Evolutionary conservation across 1,140 invertebrate genomes (phyloP), one percentile per base, ranked within the genome.

Genomic region (Chionoecetes opilio): DNA sequence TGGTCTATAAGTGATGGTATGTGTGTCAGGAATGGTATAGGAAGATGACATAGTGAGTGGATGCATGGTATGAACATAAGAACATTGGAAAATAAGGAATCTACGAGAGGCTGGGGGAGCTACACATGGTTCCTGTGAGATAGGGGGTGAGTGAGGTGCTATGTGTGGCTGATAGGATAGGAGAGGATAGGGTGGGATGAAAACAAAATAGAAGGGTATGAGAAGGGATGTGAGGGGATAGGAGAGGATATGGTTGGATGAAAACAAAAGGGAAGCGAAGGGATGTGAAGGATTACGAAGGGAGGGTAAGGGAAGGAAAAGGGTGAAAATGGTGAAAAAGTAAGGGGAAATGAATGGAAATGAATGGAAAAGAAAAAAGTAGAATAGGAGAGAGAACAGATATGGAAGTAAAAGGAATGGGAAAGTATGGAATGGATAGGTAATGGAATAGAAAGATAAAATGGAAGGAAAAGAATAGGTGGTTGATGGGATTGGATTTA

Each of bases 361-460:
- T 1, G 46, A 9, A 53, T 14, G 21, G 46, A 6, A 14, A 84
- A 84, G 26, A 21, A n/a, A 89, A n/a, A 89, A 38, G 32, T 6
- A 34, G 11, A 29, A n/a, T 38, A 29, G 26, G 35, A 41, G 8
- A 75, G 90, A n/a, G n/a, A n/a, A n/a, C n/a, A n/a, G n/a, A n/a
- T n/a, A n/a, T n/a, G 29, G 53, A 91, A 91, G 41, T 0, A 14
- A 91, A 32, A 35, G 90, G 29, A 26, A 91, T 26, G 75, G 90
- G 29, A 34, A 8, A 75, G 26, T 17, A 34, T 3, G 34, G 21
- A 37, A 31, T 6, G 29, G n/a, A 29, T 31, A 91, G 38, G n/a
- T 38, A 63, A 31, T 63, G 46, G 46, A 53, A 91, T 9, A 29
- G 32, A 31, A 41, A 31, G 31, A 53, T 31, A 91, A 35, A 29